Conservation (phyloP, 2,797 vertebrate genomes). For the Anguilla anguilla region DNA sequence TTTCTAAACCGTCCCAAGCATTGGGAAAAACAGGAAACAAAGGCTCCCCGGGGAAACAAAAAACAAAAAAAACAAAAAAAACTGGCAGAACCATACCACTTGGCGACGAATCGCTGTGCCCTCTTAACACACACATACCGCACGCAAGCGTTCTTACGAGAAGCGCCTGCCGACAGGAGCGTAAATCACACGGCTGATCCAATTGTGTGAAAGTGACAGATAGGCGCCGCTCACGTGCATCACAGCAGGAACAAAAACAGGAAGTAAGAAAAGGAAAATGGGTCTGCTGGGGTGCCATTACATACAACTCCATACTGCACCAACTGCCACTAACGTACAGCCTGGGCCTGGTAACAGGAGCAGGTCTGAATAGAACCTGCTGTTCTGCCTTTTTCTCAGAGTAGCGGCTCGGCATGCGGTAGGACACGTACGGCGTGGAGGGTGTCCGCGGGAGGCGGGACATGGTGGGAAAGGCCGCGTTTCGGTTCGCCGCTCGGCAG, state of each 20-base stretch:
- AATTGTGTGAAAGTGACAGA: background rate
- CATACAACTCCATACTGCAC: background rate
- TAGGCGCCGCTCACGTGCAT: background rate
- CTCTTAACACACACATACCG: background rate
- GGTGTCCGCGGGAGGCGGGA: too few relatives aligned
- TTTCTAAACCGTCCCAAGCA: background rate
- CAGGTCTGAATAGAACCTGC: background rate
- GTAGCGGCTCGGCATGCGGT: background rate
- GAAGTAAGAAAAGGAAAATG: background rate
- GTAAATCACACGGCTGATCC: background rate
- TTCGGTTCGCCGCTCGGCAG: too few relatives aligned
- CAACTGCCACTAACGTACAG: too few relatives aligned
- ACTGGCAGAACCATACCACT: background rate
- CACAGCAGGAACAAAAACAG: background rate
- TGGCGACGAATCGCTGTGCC: background rate
- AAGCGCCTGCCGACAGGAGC: background rate
- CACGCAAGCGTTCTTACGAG: background rate
- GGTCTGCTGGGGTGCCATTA: background rate
- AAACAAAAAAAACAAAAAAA: too few relatives aligned
- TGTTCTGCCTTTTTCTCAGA: too few relatives aligned
- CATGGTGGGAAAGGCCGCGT: too few relatives aligned
- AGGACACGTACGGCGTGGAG: too few relatives aligned
- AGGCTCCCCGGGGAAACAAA: background rate
- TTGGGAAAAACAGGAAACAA: background rate
- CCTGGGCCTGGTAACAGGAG: background rate